Conservation (phyloP, 2,113 vertebrate genomes). For the Neotoma lepida region DNA sequence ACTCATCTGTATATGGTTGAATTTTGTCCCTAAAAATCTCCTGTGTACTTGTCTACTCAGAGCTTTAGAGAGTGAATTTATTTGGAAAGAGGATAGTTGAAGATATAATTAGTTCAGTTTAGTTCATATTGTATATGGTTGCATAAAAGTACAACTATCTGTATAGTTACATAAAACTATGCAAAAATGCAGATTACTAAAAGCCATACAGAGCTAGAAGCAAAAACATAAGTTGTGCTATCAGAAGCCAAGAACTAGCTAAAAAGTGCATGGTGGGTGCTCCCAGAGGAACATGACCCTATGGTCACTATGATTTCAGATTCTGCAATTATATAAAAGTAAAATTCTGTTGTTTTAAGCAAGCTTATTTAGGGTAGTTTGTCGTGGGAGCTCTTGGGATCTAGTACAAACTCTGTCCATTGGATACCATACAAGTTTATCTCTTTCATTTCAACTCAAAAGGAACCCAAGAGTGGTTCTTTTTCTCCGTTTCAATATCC, state of each 20-base stretch:
- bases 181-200: background rate
- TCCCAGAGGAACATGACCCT: rapidly evolving
- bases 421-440: background rate
- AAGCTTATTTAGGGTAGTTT: background rate
- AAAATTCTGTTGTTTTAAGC: background rate
- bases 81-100: background rate
- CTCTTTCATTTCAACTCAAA: background rate
- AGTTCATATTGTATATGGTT: background rate
- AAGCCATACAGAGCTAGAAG: no score
- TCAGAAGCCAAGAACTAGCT: background rate
- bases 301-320: background rate
- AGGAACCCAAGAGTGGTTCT: background rate
- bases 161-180: background rate
- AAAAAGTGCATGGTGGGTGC: background rate
- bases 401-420: background rate
- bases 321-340: background rate
- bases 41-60: background rate
- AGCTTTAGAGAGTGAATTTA: background rate
- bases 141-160: background rate
- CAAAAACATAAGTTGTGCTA: background rate
- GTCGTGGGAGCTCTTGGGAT: background rate
- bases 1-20: background rate
- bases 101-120: background rate
- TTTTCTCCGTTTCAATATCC: background rate
- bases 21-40: background rate